Conservation (phyloP, 1,140 invertebrate species). For the Drosophila orena region DNA sequence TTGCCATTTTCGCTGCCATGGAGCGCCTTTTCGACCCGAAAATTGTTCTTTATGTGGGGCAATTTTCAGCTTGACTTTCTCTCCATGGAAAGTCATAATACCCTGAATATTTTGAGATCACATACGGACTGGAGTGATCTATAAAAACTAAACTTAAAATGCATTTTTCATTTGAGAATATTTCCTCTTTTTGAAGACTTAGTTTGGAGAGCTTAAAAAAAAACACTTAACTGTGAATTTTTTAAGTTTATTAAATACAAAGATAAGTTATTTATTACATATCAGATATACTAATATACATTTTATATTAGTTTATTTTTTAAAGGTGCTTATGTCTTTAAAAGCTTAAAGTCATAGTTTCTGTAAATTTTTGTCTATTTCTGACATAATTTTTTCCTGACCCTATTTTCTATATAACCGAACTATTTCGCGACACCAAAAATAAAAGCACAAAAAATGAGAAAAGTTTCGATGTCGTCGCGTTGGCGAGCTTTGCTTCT, state of each 20-base stretch:
- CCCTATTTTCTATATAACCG: slow-evolving; percentile 47
- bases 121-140: not conserved
- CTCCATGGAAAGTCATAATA: slow-evolving; percentile 11
- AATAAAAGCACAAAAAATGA: slow-evolving; percentile 23
- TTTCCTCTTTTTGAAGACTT: too few relatives aligned
- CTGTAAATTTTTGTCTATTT: not conserved
- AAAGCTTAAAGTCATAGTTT: too few relatives aligned
- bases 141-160: not conserved
- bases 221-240: not conserved
- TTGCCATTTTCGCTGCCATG: slow-evolving; percentile 42
- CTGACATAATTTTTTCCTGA: slow-evolving; percentile 21
- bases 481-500: slow-evolving; percentile 39
- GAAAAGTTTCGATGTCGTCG: slow-evolving; percentile 48
- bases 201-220: not conserved
- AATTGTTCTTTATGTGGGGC: slow-evolving; percentile 46
- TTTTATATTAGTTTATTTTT: not conserved
- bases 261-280: not conserved
- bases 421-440: slow-evolving; percentile 23
- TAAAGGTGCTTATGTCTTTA: not conserved
- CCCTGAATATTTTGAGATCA: not conserved
- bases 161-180: too few relatives aligned
- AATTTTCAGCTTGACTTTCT: slow-evolving; percentile 45
- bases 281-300: too few relatives aligned
- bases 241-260: not conserved
- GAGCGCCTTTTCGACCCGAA: slow-evolving; percentile 10